phyloP scores from a whole-genome alignment of 2,888 invertebrate species.

The Resseliella maxima region DNA sequence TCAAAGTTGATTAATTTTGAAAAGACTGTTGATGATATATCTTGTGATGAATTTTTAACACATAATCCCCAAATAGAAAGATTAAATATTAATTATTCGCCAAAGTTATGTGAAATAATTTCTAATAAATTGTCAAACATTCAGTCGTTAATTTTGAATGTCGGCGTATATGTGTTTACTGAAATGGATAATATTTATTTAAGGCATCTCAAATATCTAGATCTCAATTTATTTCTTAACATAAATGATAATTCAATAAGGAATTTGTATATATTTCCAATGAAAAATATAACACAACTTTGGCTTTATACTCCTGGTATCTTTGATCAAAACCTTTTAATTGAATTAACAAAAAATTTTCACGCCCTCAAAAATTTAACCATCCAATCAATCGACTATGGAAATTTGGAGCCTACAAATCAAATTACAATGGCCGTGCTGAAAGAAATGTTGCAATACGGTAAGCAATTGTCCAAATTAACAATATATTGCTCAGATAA shows the following conservation, averaged over 20 bases:
- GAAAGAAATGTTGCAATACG: constrained; percentile 30
- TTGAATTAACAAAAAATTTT: constrained; percentile 26
- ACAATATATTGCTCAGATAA: constrained; percentile 12
- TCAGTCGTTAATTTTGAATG: neutral
- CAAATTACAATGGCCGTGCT: constrained; percentile 18
- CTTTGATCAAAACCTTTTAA: constrained; percentile 40
- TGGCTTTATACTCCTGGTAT: neutral
- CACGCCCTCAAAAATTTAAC: constrained; percentile 9
- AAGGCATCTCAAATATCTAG: constrained; percentile 18
- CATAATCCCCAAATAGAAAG: constrained; percentile 31
- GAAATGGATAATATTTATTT: neutral
- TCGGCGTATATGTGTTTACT: constrained; percentile 13
- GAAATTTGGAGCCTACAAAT: constrained; percentile 17
- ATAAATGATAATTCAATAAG: constrained; percentile 19
- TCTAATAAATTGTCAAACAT: constrained; percentile 25
- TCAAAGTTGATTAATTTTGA: constrained; percentile 26
- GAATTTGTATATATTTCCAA: constrained; percentile 31
- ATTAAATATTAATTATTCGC: constrained; percentile 11
- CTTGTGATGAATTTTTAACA: constrained; percentile 30
- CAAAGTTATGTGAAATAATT: constrained; percentile 7
- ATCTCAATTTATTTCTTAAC: neutral
- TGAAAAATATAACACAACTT: constrained; percentile 29
- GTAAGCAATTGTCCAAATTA: constrained; percentile 15
- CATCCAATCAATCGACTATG: constrained; percentile 31
- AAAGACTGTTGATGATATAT: constrained; percentile 3